A percentile compares a stretch with the other conserved stretches of the same genome.
Evolutionary conservation across 2,888 invertebrate species (phyloP).

Genomic region (Sicus ferrugineus): DNA sequence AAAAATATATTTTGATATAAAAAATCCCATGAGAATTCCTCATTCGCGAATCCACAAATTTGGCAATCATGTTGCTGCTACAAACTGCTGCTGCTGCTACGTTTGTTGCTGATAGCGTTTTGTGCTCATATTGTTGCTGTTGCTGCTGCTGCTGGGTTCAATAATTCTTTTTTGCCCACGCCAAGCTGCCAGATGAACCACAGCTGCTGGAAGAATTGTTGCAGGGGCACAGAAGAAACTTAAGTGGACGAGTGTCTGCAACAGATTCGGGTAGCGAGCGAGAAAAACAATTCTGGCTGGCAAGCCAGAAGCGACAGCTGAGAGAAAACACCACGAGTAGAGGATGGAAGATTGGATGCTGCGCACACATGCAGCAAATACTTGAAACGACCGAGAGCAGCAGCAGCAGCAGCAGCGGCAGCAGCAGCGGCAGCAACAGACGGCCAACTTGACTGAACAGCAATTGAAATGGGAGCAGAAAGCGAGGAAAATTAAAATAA

Average conservation of each 20-base stretch:
- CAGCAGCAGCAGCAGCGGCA: conserved; percentile 3
- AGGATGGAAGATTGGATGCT: neutral
- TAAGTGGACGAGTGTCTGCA: conserved; percentile 12
- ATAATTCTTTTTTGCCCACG: conserved; percentile 23
- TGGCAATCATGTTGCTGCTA: neutral
- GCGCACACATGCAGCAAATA: neutral
- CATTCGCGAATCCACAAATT: neutral
- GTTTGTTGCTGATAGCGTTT: conserved; percentile 16
- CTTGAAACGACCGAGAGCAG: neutral
- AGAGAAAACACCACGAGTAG: neutral
- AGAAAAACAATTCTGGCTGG: conserved; percentile 6
- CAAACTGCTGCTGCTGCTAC: conserved; percentile 10
- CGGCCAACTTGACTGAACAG: neutral
- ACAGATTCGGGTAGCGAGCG: conserved; percentile 1
- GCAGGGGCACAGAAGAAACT: neutral
- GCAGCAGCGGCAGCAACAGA: neutral
- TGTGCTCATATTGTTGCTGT: neutral
- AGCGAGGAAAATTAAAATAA: conserved; percentile 33
- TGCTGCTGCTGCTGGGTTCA: conserved; percentile 18
- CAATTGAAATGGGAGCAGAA: conserved; percentile 26
- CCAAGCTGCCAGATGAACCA: conserved; percentile 5
- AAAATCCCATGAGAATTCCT: too few species aligned
- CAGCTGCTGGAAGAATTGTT: conserved; percentile 14
- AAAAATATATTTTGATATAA: too few species aligned
- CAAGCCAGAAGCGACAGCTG: neutral